These are phyloP conservation scores for Pteronotus mesoamericanus DNA, from an alignment of 2,797 vertebrate genomes.

Conservation along the genomic window DNA sequence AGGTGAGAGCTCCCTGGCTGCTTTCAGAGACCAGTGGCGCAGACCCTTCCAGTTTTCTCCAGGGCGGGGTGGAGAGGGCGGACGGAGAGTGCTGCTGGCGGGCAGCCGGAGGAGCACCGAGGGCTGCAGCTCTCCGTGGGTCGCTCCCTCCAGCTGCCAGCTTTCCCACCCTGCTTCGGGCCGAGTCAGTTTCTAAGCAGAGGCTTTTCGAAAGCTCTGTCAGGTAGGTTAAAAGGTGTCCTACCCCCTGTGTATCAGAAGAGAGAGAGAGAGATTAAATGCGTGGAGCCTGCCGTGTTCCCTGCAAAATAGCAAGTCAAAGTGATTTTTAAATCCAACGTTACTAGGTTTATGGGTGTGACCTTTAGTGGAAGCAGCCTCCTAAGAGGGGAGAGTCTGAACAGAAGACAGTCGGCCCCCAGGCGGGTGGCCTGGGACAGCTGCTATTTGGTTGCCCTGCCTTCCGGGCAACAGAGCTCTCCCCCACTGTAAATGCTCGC, in stretches of 20 bases:
- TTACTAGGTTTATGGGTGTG: constrained; percentile 30
- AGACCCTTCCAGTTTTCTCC: background rate
- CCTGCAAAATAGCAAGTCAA: constrained; percentile 60
- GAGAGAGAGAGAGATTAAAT: constrained; percentile 56
- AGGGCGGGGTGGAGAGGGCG: background rate
- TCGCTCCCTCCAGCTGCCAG: background rate
- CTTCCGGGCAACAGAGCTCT: background rate
- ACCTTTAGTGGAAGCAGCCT: constrained; percentile 42
- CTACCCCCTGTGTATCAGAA: constrained; percentile 44
- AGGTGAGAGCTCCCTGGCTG: background rate
- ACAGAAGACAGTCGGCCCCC: background rate
- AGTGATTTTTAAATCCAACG: constrained; percentile 29
- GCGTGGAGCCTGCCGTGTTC: constrained; percentile 53
- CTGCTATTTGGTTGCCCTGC: background rate
- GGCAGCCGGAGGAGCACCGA: background rate
- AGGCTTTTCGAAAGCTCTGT: constrained; percentile 52
- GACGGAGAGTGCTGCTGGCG: background rate
- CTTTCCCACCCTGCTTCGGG: constrained; percentile 34
- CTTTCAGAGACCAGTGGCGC: background rate
- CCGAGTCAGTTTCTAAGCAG: constrained; percentile 38
- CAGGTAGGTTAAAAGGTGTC: constrained; percentile 61
- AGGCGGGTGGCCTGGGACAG: background rate
- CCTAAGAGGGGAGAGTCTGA: background rate
- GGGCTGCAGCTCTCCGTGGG: background rate
- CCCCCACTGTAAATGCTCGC: background rate